Evolutionary conservation across 2,888 invertebrate genomes (phyloP).

Genomic region (Folsomia manolachei): DNA sequence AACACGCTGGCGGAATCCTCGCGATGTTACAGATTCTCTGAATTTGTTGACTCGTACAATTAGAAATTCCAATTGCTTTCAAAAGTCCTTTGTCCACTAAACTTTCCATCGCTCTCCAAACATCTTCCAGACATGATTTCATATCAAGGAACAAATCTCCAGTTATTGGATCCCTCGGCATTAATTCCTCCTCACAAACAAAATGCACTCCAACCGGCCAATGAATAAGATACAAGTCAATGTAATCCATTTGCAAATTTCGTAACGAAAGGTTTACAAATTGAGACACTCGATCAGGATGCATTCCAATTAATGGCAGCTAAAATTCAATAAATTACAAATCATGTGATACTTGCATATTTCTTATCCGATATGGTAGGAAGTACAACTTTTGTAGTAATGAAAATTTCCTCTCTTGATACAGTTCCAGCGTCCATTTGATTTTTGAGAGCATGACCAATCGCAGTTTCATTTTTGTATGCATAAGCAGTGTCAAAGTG

Average conservation of each 20-base stretch:
- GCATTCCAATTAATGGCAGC: slow-evolving; percentile 48
- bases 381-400: slow-evolving; percentile 83
- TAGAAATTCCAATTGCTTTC: slow-evolving; percentile 80
- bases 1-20: slow-evolving; percentile 63
- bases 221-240: slow-evolving; percentile 80
- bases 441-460: slow-evolving; percentile 69
- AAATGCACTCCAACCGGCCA: slow-evolving; percentile 69
- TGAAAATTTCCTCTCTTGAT: slow-evolving; percentile 70
- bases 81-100: slow-evolving; percentile 67
- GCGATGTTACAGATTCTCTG: slow-evolving; percentile 62
- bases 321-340: too few relatives aligned
- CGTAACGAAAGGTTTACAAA: slow-evolving; percentile 55
- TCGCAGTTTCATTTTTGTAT: slow-evolving; percentile 72
- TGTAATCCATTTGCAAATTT: slow-evolving; percentile 70
- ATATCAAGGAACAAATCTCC: slow-evolving; percentile 64
- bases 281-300: slow-evolving; percentile 27
- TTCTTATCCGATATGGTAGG: slow-evolving; percentile 23
- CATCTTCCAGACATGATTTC: slow-evolving; percentile 67
- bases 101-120: slow-evolving; percentile 72
- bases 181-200: slow-evolving; percentile 62
- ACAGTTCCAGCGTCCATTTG: slow-evolving; percentile 67
- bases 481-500: slow-evolving; percentile 78
- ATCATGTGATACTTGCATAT: too few relatives aligned
- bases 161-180: slow-evolving; percentile 61
- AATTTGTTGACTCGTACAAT: slow-evolving; percentile 74